Base-by-base conservation (phyloP, 1,140 invertebrate genomes). In the Nephotettix cincticeps region DNA sequence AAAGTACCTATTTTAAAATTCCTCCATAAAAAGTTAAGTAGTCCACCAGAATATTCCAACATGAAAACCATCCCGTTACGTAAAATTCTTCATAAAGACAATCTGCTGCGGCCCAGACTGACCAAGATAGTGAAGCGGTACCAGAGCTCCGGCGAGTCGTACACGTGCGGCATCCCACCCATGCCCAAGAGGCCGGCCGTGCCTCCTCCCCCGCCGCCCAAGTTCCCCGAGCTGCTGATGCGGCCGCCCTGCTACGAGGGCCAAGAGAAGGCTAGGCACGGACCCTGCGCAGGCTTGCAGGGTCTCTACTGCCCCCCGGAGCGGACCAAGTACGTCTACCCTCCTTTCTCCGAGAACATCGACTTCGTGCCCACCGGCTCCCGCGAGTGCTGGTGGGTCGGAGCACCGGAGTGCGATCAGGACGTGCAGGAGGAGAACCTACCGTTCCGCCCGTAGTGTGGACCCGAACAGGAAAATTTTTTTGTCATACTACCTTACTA, bases 281-380 rank as follows among this genome's bases (percentile, higher is more conserved):
- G 21, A 2, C 14, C 13, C 4, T 61, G 56, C 25, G n/a, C 2
- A 25, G 28, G 11, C 4, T 21, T 27, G 25, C 6, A 11, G 27
- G 56, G 56, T n/a, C 23, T 61, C 56, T 61, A 61, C 23, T 61
- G 56, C 28, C 56, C 56, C 13, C 56, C 14, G 1, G 25, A 27
- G 4, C 13, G 56, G 4, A 6, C 2, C 21, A 61, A 61, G 56
- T 61, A 27, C 23, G 23, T 2, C 2, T 27, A 27, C 23, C 27
- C 56, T 25, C n/a, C 56, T 3, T 61, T 61, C 27, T 61, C 56
- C 14, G 56, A 61, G 21, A 61, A 61, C 56, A 61, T 61, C 4
- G 56, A 61, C 56, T 61, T 61, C 28, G 56, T 61, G 1, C 56
- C 56, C 2, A 27, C 56, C 2, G 56, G 56, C 9, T 13, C 9